phyloP scores from a whole-genome alignment of 1,140 invertebrate species.

The Panulirus ornatus region DNA sequence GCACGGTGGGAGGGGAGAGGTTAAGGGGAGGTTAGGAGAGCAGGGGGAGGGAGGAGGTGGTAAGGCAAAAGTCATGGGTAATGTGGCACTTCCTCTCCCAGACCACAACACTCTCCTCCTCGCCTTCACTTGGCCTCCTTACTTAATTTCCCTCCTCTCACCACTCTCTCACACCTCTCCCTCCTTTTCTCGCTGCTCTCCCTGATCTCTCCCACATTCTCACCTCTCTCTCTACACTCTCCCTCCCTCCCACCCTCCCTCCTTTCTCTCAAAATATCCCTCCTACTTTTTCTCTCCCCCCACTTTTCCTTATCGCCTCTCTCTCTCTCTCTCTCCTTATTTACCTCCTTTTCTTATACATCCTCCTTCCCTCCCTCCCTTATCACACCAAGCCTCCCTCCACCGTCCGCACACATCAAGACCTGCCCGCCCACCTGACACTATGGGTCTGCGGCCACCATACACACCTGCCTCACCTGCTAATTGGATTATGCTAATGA shows the following conservation, averaged over 20 bases:
- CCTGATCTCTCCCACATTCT: neutral
- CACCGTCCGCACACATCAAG: neutral
- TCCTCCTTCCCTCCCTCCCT: neutral
- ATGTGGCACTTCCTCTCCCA: neutral
- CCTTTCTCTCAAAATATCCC: neutral
- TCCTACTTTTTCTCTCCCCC: neutral
- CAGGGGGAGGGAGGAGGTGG: neutral
- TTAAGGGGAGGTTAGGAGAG: neutral
- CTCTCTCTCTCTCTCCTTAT: neutral
- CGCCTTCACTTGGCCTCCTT: neutral
- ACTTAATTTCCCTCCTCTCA: neutral
- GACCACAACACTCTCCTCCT: neutral
- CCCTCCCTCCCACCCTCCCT: neutral
- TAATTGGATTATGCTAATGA: constrained; percentile 65
- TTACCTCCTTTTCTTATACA: neutral
- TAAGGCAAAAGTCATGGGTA: neutral
- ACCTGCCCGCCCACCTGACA: neutral
- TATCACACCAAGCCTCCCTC: neutral
- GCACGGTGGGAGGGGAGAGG: neutral
- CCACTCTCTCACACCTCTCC: neutral
- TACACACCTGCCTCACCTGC: constrained; percentile 49
- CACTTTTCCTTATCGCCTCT: neutral
- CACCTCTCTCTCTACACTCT: no score
- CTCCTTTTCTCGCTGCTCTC: neutral
- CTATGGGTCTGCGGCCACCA: neutral